Percentiles rank a stretch among this genome's conserved stretches.
Evolutionary conservation across 2,797 vertebrate species (phyloP).

Genomic region (Xiphophorus birchmanni): DNA sequence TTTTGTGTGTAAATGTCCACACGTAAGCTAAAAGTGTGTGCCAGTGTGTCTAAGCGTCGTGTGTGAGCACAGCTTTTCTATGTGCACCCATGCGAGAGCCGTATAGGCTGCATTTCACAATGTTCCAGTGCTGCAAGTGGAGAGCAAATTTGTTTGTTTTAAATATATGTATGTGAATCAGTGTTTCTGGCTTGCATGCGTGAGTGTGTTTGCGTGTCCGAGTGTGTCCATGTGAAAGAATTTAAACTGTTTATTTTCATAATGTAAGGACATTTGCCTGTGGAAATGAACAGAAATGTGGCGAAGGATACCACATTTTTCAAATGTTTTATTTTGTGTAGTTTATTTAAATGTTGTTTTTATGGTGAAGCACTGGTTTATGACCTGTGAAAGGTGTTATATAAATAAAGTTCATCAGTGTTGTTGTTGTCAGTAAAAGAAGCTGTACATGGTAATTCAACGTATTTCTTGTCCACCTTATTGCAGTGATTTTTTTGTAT

Average conservation of each 20-base stretch:
- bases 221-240: constrained; percentile 43
- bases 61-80: constrained; percentile 43
- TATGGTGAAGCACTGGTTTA: not conserved
- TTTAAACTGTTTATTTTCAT: constrained; percentile 32
- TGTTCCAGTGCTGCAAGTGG: constrained; percentile 36
- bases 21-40: constrained; percentile 50
- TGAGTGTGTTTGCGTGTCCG: constrained; percentile 28
- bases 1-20: constrained; percentile 62
- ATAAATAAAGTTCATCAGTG: not conserved
- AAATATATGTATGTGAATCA: constrained; percentile 32
- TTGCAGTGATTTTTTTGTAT: constrained; percentile 20
- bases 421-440: not conserved
- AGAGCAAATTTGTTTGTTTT: constrained; percentile 39
- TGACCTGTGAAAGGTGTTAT: not conserved
- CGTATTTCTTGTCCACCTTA: constrained; percentile 24
- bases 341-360: not conserved
- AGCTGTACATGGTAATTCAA: not conserved
- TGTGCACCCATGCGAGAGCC: constrained; percentile 52
- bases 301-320: not conserved
- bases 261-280: constrained; percentile 25
- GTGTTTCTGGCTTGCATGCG: constrained; percentile 34
- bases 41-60: constrained; percentile 19
- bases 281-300: constrained; percentile 17
- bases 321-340: not conserved
- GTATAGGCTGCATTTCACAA: constrained; percentile 50